phyloP scores from a whole-genome alignment of 2,113 vertebrate species.

The Tupaia tana region DNA sequence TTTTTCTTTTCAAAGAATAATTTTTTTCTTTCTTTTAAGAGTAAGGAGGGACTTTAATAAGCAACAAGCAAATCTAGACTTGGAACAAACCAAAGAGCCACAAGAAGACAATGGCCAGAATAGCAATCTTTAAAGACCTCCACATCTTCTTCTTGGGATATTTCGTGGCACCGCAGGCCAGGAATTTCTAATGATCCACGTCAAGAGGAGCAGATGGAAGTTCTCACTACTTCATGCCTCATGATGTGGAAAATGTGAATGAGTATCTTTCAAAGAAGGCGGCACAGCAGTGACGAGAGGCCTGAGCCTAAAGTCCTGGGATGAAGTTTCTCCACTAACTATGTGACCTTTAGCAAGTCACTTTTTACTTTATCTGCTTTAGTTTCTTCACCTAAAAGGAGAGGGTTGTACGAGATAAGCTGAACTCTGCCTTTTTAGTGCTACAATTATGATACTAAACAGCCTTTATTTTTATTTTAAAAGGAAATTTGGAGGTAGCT shows the following conservation, averaged over 20 bases:
- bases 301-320: not conserved
- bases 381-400: not conserved
- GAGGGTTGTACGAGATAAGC: not conserved
- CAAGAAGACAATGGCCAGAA: constrained; percentile 77
- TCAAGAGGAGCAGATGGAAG: not conserved
- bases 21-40: constrained; percentile 71
- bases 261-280: not conserved
- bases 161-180: not conserved
- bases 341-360: not conserved
- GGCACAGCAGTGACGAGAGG: too few species aligned
- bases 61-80: constrained; percentile 66
- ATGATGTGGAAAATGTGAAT: not conserved
- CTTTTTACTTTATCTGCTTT: not conserved
- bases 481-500: constrained; percentile 40
- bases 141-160: not conserved
- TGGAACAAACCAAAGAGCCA: constrained; percentile 71
- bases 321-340: not conserved
- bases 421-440: not conserved
- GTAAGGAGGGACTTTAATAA: constrained; percentile 70
- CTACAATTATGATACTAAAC: not conserved
- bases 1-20: constrained; percentile 68
- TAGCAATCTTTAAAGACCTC: constrained; percentile 72
- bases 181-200: not conserved
- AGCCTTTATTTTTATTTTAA: constrained; percentile 58
- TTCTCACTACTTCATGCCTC: not conserved